phyloP scores from a whole-genome alignment of 1,140 invertebrate species.

The Ooceraea biroi region DNA sequence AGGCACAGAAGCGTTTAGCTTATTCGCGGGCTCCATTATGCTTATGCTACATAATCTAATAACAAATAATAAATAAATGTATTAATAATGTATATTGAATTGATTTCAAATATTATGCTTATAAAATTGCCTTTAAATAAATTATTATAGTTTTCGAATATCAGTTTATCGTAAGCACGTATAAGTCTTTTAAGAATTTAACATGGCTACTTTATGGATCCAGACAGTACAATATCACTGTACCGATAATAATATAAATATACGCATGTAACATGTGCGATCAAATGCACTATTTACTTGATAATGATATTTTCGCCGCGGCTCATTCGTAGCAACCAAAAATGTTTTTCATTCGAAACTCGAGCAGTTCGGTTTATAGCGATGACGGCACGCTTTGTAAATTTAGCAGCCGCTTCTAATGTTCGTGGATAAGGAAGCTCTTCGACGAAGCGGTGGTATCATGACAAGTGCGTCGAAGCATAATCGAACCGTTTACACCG shows the following conservation, averaged over 20 bases:
- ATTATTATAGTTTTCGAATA: neutral
- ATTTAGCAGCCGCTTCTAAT: slow-evolving; percentile 70
- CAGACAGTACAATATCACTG: neutral
- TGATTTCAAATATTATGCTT: neutral
- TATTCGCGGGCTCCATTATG: neutral
- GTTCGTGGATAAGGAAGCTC: slow-evolving; percentile 57
- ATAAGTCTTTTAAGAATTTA: neutral
- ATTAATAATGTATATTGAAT: neutral
- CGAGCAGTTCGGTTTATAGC: slow-evolving; percentile 71
- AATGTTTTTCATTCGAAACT: slow-evolving; percentile 62
- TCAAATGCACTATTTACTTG: slow-evolving; percentile 10
- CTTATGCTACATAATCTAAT: neutral
- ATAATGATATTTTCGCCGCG: slow-evolving; percentile 40
- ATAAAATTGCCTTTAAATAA: neutral
- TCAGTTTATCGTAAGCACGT: neutral
- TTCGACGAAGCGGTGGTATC: slow-evolving; percentile 14
- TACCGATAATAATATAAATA: neutral
- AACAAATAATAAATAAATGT: neutral
- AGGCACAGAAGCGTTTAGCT: slow-evolving; percentile 19
- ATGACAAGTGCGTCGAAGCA: slow-evolving; percentile 44
- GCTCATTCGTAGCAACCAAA: slow-evolving; percentile 45
- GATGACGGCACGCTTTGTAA: slow-evolving; percentile 74
- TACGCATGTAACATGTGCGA: neutral
- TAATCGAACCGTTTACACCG: slow-evolving; percentile 5
- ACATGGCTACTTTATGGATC: neutral